phyloP scores from a whole-genome alignment of 2,113 vertebrate species.

The Ardeotis arabs region DNA sequence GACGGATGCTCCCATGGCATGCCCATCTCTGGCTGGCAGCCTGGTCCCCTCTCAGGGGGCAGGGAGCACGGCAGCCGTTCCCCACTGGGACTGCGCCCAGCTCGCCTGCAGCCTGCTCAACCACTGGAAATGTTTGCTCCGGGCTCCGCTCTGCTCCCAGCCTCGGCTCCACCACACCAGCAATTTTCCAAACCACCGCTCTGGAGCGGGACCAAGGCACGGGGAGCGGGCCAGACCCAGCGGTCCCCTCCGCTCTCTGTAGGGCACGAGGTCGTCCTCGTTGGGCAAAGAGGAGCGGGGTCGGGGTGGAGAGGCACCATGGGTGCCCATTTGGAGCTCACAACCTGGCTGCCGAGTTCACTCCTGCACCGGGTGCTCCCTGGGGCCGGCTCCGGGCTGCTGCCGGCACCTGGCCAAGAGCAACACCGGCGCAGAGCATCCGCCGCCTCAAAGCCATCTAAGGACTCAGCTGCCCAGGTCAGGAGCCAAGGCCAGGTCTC shows the following conservation, averaged over 20 bases:
- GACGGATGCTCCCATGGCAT: background rate
- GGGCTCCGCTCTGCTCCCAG: background rate
- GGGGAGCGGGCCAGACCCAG: background rate
- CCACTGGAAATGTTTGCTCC: background rate
- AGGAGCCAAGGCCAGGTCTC: background rate
- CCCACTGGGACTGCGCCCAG: background rate
- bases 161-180: background rate
- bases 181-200: background rate
- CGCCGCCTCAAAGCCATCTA: background rate
- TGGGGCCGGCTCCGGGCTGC: background rate
- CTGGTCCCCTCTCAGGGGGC: fast-evolving
- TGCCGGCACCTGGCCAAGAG: background rate
- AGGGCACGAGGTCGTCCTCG: fast-evolving
- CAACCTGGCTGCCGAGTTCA: fast-evolving
- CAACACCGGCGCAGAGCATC: background rate
- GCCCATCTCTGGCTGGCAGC: background rate
- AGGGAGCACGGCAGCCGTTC: background rate
- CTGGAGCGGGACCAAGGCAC: background rate
- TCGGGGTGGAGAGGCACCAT: background rate
- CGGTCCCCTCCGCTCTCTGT: fast-evolving
- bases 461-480: background rate
- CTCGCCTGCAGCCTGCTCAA: background rate
- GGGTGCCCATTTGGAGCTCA: fast-evolving
- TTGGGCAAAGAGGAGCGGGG: background rate
- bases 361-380: fast-evolving